These are phyloP conservation scores for Callinectes sapidus DNA, from an alignment of 2,888 invertebrate genomes.

Conservation along the genomic window DNA sequence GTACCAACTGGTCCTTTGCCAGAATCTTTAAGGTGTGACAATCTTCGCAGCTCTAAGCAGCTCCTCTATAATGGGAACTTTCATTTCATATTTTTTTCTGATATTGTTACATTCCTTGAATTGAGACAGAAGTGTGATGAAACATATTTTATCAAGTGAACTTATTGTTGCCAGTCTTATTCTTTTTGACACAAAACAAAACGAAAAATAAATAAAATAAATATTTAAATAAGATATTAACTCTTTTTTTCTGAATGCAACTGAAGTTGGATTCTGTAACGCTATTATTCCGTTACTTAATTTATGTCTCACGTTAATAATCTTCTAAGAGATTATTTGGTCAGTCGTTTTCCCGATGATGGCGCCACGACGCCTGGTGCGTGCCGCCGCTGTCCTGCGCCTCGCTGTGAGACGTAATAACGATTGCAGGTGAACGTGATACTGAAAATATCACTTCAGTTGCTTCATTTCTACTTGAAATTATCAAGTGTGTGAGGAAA, in stretches of 20 bases:
- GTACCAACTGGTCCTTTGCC: neutral
- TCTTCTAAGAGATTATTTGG: neutral
- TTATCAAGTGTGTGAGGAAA: neutral
- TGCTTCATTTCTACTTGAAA: neutral
- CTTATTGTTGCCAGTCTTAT: neutral
- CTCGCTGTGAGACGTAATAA: neutral
- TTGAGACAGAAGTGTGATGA: too few species aligned
- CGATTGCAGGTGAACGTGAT: neutral
- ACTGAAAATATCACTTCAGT: neutral
- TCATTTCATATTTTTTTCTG: too few species aligned
- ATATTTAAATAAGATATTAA: neutral
- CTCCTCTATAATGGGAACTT: too few species aligned
- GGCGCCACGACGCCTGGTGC: neutral
- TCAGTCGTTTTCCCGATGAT: neutral
- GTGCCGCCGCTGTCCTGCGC: neutral
- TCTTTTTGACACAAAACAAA: neutral
- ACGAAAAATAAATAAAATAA: neutral
- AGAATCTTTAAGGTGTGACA: neutral
- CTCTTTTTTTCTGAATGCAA: neutral
- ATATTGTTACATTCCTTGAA: too few species aligned
- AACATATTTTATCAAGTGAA: neutral
- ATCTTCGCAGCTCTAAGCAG: neutral
- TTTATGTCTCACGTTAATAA: neutral
- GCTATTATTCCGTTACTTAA: neutral
- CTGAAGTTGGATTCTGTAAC: neutral